phyloP scores from a whole-genome alignment of 2,797 vertebrate species.

The Euphonia xanthogaster region DNA sequence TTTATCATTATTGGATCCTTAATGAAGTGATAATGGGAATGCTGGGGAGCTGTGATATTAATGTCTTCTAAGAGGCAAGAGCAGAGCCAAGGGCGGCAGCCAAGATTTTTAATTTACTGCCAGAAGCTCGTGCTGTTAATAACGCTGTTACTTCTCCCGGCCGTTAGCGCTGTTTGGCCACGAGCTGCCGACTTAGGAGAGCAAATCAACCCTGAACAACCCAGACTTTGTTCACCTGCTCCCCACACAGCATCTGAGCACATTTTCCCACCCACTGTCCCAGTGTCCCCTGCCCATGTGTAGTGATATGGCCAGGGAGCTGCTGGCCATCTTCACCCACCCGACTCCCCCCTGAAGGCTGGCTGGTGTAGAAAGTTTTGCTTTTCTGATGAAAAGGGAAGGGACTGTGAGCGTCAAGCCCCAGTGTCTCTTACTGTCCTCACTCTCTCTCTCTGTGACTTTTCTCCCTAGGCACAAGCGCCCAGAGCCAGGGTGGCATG shows the following conservation, averaged over 20 bases:
- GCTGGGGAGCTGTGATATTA: constrained; percentile 71
- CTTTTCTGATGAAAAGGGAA: neutral
- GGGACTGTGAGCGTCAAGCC: rapidly evolving
- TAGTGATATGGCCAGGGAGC: neutral
- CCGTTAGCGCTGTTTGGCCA: constrained; percentile 35
- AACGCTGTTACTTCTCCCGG: constrained; percentile 1
- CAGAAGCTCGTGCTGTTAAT: constrained; percentile 57
- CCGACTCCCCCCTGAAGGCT: neutral
- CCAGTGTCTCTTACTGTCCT: neutral
- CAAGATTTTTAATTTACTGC: constrained; percentile 71
- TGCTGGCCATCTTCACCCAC: neutral
- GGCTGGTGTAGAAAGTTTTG: neutral
- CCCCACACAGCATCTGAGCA: neutral
- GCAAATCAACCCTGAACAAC: neutral
- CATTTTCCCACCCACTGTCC: neutral
- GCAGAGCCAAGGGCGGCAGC: constrained; percentile 63
- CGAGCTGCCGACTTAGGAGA: neutral
- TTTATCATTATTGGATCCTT: constrained; percentile 71
- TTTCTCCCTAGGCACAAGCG: neutral
- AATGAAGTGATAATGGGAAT: constrained; percentile 75
- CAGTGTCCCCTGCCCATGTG: neutral
- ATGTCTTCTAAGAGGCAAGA: constrained; percentile 69
- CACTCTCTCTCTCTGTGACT: neutral
- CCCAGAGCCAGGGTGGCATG: rapidly evolving
- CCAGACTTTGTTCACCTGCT: neutral